These are phyloP conservation scores for Leptodactylus fuscus DNA, from an alignment of 2,113 vertebrate genomes.

Conservation along the genomic window DNA sequence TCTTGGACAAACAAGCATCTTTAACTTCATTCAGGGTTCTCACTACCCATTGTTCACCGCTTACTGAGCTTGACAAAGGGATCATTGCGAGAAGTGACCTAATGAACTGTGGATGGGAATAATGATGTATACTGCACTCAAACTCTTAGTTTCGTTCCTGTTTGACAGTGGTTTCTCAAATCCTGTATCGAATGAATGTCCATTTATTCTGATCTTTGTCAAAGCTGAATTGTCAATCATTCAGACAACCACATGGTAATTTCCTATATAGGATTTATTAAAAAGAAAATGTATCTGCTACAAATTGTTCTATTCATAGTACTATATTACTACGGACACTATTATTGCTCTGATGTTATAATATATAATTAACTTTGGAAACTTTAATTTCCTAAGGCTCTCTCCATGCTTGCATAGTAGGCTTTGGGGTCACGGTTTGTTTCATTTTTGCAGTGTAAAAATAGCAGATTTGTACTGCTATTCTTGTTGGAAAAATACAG, in stretches of 20 bases:
- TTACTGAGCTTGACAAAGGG: conserved; percentile 18
- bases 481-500: too few relatives aligned
- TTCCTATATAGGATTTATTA: background rate
- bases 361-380: too few relatives aligned
- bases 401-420: too few relatives aligned
- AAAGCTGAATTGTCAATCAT: background rate
- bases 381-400: too few relatives aligned
- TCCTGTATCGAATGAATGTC: background rate
- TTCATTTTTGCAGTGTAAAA: too few relatives aligned
- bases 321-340: too few relatives aligned
- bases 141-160: too few relatives aligned
- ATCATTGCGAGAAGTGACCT: conserved; percentile 11
- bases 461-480: too few relatives aligned
- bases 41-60: background rate
- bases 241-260: background rate
- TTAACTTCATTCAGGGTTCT: background rate
- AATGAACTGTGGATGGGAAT: conserved; percentile 10
- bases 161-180: too few relatives aligned
- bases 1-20: background rate
- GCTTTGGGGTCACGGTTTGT: too few relatives aligned
- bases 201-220: background rate
- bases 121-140: background rate
- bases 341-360: background rate
- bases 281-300: too few relatives aligned
- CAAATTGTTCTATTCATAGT: too few relatives aligned